Evolutionary conservation across 2,113 vertebrate species (phyloP), one percentile per base, ranked within the genome.

Genomic region (Pedionomus torquatus): DNA sequence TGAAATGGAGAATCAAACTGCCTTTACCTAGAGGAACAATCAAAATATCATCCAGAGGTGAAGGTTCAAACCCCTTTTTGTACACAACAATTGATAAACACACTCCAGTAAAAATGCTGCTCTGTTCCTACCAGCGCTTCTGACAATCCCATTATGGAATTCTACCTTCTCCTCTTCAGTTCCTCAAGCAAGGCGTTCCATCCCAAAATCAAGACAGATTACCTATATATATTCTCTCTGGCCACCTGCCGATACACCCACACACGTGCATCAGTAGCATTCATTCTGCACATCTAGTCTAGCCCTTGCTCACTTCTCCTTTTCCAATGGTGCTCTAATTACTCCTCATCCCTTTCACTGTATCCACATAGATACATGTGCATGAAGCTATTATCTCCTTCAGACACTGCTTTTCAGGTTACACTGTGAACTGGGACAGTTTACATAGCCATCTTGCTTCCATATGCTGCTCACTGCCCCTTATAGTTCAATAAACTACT

Each of bases 231-330:
- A 9, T 20, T 46, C 35, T 21, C 13, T 26, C 69, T 35, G 0
- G 0, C 20, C 52, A 12, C 4, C 74, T 55, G 69, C 11, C 1
- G 1, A 25, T 17, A 30, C 31, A 41, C 13, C 31, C 5, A 26
- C 37, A 58, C 16, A 37, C 2, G 11, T 23, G 24, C 11, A 30
- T 26, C 61, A 54, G 37, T 5, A 57, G 49, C 55, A 43, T 28
- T 30, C 60, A 37, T 28, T 28, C 37, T 49, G 64, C 68, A 31
- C 33, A 8, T 3, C 0, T 0, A 51, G 31, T 5, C 5, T 8
- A 39, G 23, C 30, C 49, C 35, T 85, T 9, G 16, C 4, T 57
- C 57, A 54, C 49, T 17, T 3, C 69, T 33, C 7, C 0, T 26
- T 51, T 60, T 13, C 58, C 16, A 78, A 3, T n/a, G 2, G 2